Base-by-base conservation (phyloP, 2,888 invertebrate species). In the Sinopyrophorus schimmeli region DNA sequence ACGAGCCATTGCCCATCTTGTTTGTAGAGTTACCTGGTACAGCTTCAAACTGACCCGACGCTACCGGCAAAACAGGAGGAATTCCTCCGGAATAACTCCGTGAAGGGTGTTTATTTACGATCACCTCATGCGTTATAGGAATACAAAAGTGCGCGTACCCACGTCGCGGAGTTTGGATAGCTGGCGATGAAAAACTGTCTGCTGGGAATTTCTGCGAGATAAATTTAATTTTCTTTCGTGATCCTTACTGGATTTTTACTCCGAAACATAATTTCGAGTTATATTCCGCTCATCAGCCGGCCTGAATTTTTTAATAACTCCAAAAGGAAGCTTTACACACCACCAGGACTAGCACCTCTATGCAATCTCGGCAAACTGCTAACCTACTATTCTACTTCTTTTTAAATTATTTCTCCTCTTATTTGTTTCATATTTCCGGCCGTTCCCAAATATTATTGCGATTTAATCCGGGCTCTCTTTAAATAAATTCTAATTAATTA, bases 101-200 rank as follows among this genome's bases (percentile, higher is more conserved):
- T 59, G 62, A 63, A 62, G 59, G 63, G 60, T 62, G 63, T 63
- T 62, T 63, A 63, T 63, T 63, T 63, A 63, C 62, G 62, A 63
- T 60, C 62, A 60, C 53, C 54, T 61, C 58, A 59, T 62, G 62
- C 60, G 59, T 61, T 60, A 62, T 62, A 61, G 58, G 62, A 63
- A 62, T 62, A 63, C 60, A 62, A 63, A 63, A 55, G 53, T 60
- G 53, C 57, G 49, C 47, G 49, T 48, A 47, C 43, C 53, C 48
- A 54, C 46, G 47, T 49, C 49, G 20, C 34, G 31, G 28, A 24
- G 28, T 37, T 49, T 43, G 26, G 43, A 26, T 34, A 34, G 31
- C 41, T 39, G 30, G 41, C 43, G 26, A 43, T 34, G 34, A 43
- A 43, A 43, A 43, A 39, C 27, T 39, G 26, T 26, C 27, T 27